A percentile compares a stretch with the other conserved stretches of the same genome.
Evolutionary conservation across 2,888 invertebrate genomes (phyloP).

Genomic region (Azorinus chamasolen): DNA sequence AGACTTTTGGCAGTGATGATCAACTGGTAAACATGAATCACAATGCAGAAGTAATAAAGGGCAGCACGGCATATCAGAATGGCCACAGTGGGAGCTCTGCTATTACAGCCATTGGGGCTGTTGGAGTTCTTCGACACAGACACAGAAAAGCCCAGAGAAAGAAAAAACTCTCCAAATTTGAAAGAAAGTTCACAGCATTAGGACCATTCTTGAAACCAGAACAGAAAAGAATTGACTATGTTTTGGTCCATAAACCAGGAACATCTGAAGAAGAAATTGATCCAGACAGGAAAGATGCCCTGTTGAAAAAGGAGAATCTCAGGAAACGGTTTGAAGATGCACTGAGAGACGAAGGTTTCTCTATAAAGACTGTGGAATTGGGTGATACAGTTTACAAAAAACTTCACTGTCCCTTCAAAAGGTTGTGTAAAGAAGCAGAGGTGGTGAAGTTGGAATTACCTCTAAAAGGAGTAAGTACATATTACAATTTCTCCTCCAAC

Average conservation of each 20-base stretch:
- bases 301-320: slow-evolving; percentile 50
- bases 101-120: slow-evolving; percentile 15
- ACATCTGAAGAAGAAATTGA: slow-evolving; percentile 45
- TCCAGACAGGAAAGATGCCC: slow-evolving; percentile 41
- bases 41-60: no score
- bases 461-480: slow-evolving; percentile 81
- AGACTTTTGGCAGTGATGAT: no score
- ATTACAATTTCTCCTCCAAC: no score
- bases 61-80: no score
- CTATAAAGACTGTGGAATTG: slow-evolving; percentile 71
- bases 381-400: slow-evolving; percentile 74
- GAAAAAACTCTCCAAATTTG: slow-evolving; percentile 63
- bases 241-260: slow-evolving; percentile 76
- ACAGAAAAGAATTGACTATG: slow-evolving; percentile 82
- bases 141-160: slow-evolving; percentile 48
- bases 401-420: slow-evolving; percentile 83
- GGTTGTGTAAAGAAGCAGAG: slow-evolving; percentile 85
- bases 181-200: slow-evolving; percentile 73
- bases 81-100: no score
- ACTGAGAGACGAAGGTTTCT: slow-evolving; percentile 79
- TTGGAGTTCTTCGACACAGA: slow-evolving; percentile 48
- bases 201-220: slow-evolving; percentile 71
- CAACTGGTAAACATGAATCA: no score
- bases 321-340: slow-evolving; percentile 75
- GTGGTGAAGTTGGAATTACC: slow-evolving; percentile 85